Evolutionary conservation across 2,888 invertebrate species (phyloP), one percentile per base, ranked within the genome.

Genomic region (Campoplex nolae): DNA sequence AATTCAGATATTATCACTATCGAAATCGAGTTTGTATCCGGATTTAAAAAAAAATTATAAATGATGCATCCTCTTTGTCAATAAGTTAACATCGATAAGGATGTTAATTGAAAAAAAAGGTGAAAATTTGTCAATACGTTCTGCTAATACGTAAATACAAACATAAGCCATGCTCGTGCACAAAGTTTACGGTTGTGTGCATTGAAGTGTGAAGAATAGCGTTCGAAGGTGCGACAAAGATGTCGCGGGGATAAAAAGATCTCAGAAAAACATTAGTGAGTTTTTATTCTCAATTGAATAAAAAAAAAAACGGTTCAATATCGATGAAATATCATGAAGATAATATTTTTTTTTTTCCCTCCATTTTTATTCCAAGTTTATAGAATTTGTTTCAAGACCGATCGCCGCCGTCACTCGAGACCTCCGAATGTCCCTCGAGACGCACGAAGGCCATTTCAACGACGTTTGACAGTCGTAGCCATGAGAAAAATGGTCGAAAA

Each of bases 111-210:
- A 16, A 16, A 16, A 28, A 58, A 62, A 32, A 16, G 32, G 62
- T 62, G 62, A 62, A 62, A 16, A 62, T 62, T 32, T 16, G 62
- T 32, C 32, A 62, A 16, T 62, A 16, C 32, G 13, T 6, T 62
- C 32, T 6, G 62, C 62, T 62, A 62, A 62, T 62, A 62, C 62
- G 62, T 62, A 16, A 32, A 62, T 16, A 62, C 62, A 62, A 62
- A 32, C 32, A 6, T 62, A 32, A 62, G 32, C 32, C 32, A 16
- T 62, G 16, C 32, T 62, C 6, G 32, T 62, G 16, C 16, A 16
- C 16, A 62, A 16, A 32, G 62, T 62, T 32, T 9, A 62, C 62
- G 16, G 32, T 32, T 62, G 62, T 62, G 62, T 62, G 16, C 1
- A 62, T 13, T 62, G 62, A 32, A 62, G 62, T 62, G 62, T 62